A percentile compares a stretch with the other conserved stretches of the same genome.
These are phyloP conservation scores for Strigamia maritima DNA, from an alignment of 2,888 invertebrate species.

Conservation along the genomic window DNA sequence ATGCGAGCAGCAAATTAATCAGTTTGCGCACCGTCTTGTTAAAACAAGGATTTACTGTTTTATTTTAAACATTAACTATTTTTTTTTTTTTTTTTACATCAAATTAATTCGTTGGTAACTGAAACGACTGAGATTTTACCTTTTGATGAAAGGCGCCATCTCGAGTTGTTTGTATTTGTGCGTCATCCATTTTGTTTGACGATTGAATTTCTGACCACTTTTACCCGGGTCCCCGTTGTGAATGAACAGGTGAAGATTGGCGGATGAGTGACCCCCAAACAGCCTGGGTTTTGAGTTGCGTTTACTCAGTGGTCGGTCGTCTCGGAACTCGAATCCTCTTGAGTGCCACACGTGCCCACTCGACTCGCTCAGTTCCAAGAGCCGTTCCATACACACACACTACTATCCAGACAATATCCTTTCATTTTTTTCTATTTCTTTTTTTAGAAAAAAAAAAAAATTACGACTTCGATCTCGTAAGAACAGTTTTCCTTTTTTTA, in stretches of 20 bases:
- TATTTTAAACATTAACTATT: not conserved
- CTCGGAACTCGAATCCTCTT: constrained; percentile 31
- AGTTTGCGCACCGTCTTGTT: constrained; percentile 1
- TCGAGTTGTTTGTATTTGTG: constrained; percentile 18
- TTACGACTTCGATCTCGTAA: not conserved
- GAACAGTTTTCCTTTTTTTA: not conserved
- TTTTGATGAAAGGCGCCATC: constrained; percentile 23
- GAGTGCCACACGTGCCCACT: constrained; percentile 34
- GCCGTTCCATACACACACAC: constrained; percentile 17
- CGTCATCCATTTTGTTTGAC: constrained; percentile 22
- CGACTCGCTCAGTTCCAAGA: constrained; percentile 31
- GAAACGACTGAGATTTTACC: not conserved
- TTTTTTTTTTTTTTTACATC: no score
- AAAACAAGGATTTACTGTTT: not conserved
- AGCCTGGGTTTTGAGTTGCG: constrained; percentile 30
- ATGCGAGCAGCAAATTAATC: constrained; percentile 25
- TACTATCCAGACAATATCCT: not conserved
- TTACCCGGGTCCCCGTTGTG: constrained; percentile 25
- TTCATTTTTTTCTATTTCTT: constrained; percentile 4
- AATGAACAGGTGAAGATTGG: constrained; percentile 34
- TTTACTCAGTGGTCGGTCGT: constrained; percentile 34
- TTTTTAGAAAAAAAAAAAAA: not conserved
- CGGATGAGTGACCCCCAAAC: constrained; percentile 32
- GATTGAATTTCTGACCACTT: constrained; percentile 32
- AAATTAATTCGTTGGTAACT: not conserved